phyloP scores from a whole-genome alignment of 2,888 invertebrate species.

The Cataglyphis albicans region DNA sequence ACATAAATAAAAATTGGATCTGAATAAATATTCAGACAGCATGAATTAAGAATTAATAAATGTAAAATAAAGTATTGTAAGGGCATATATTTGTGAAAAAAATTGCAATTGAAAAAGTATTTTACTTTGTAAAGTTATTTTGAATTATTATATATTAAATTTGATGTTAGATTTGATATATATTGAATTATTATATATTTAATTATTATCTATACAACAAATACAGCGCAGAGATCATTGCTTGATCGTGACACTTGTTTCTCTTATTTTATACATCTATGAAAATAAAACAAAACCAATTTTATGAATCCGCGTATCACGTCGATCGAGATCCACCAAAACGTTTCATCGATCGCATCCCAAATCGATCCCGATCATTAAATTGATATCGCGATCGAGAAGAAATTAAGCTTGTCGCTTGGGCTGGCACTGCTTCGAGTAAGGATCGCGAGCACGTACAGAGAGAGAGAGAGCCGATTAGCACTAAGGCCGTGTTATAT shows the following conservation, averaged over 20 bases:
- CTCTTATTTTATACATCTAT: background rate
- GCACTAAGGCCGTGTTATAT: conserved; percentile 73
- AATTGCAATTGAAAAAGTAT: background rate
- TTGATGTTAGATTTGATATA: too few relatives aligned
- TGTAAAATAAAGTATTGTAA: background rate
- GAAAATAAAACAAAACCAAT: background rate
- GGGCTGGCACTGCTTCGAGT: conserved; percentile 52
- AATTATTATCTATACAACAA: background rate
- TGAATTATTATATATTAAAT: background rate
- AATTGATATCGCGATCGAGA: conserved; percentile 33
- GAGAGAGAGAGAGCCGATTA: conserved; percentile 75
- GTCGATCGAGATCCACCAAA: conserved; percentile 15
- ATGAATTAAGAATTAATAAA: too few relatives aligned
- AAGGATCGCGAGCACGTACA: conserved; percentile 63
- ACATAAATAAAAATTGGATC: too few relatives aligned
- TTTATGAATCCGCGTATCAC: background rate
- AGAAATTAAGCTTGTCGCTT: conserved; percentile 29
- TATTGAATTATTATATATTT: too few relatives aligned
- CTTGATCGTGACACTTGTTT: background rate
- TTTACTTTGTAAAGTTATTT: background rate
- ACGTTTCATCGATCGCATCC: background rate
- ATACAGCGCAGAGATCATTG: too few relatives aligned
- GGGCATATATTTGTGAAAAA: background rate
- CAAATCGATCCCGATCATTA: conserved; percentile 12
- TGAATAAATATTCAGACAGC: too few relatives aligned